These are phyloP conservation scores for Eupithecia dodoneata DNA, from an alignment of 2,888 invertebrate species.

Conservation along the genomic window DNA sequence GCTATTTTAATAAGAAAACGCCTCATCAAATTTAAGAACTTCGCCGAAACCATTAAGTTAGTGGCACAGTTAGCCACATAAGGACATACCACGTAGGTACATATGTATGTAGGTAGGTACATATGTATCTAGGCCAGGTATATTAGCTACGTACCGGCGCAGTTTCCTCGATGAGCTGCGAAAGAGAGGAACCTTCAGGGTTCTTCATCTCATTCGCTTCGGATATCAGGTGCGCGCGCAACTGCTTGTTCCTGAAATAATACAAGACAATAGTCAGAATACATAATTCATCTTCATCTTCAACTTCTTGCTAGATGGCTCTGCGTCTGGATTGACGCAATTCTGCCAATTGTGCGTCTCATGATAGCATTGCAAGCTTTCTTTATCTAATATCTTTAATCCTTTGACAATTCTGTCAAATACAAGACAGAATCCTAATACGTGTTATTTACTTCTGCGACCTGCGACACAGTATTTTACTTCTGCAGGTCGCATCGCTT, in stretches of 20 bases:
- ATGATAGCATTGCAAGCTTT: too few species aligned
- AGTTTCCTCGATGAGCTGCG: slow-evolving; percentile 83
- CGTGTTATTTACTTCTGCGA: too few species aligned
- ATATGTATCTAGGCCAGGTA: too few species aligned
- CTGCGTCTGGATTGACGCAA: too few species aligned
- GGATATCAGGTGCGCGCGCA: slow-evolving; percentile 89
- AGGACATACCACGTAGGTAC: background rate
- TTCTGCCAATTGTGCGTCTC: too few species aligned
- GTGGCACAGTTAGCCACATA: slow-evolving; percentile 5
- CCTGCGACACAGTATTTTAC: too few species aligned
- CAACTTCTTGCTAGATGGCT: too few species aligned
- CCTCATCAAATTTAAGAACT: background rate
- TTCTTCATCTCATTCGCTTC: slow-evolving; percentile 86
- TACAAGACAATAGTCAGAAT: background rate
- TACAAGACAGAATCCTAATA: too few species aligned
- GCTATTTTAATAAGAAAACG: background rate
- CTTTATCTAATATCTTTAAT: too few species aligned
- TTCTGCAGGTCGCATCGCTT: too few species aligned
- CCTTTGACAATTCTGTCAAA: too few species aligned
- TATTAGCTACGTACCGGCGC: slow-evolving; percentile 60
- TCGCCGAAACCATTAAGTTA: background rate
- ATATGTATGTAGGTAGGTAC: background rate
- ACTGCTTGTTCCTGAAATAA: slow-evolving; percentile 87
- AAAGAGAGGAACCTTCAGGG: slow-evolving; percentile 78
- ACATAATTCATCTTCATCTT: too few species aligned